Evolutionary conservation across 2,797 vertebrate species (phyloP), one percentile per base, ranked within the genome.

Genomic region (Coracias cyanogaster): DNA sequence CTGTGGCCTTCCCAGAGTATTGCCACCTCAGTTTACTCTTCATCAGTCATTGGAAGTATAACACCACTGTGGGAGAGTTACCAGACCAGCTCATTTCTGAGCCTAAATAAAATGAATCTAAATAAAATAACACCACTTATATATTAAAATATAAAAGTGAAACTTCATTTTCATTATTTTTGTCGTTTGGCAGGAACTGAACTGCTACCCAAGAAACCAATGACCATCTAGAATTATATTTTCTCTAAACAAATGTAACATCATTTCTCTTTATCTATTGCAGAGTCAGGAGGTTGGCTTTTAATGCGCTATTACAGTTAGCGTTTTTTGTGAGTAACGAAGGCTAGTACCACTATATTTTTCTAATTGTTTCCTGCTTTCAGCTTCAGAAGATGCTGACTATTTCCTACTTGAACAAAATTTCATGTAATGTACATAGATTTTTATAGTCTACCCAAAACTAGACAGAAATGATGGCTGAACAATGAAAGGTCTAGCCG

Each of bases 31-130:
- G 69, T 65, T 71, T 57, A 19, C 37, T 93, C 79, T 70, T 80
- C 88, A 93, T 92, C 94, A 87, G 25, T 92, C 92, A 87, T 6
- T 28, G 84, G 37, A 79, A 61, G 35, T 17, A 8, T 20, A 52
- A 54, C 64, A 48, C 12, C 83, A 54, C 86, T 64, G 41, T 9
- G 79, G 70, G 65, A 86, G 15, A 39, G 0, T 29, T 90, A 73
- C 78, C 86, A 66, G 29, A 79, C 24, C 77, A 81, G 62, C 80
- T 88, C 54, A 62, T 93, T 94, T 58, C 72, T 72, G 79, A 93
- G 87, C 37, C 46, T 43, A 74, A 78, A 33, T 58, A 78, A 84
- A 91, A 90, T 41, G 5, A 73, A 48, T 62, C 69, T 46, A 76
- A 93, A 86, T 82, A 81, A 82, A 89, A 29, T 7, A 79, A 66